These are phyloP conservation scores for Apantesis nais DNA, from an alignment of 2,888 invertebrate genomes.

Conservation along the genomic window DNA sequence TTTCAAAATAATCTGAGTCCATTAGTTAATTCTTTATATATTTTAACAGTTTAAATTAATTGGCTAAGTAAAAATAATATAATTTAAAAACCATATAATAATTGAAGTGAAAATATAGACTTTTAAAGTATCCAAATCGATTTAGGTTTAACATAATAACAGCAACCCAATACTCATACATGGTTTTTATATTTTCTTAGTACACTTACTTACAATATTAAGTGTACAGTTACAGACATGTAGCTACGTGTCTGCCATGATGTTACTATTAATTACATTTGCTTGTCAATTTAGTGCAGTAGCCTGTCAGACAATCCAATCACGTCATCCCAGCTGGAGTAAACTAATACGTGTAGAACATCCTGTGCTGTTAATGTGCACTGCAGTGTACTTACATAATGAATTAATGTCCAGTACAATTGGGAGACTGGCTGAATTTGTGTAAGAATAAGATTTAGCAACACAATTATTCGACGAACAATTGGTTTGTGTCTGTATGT, in stretches of 20 bases:
- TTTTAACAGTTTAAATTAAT: too few species aligned
- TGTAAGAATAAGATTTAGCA: background rate
- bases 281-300: slow-evolving; percentile 38
- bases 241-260: background rate
- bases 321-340: slow-evolving; percentile 31
- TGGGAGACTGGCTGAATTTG: background rate
- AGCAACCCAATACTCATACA: slow-evolving; percentile 9
- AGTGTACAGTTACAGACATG: background rate
- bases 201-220: slow-evolving; percentile 3
- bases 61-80: background rate
- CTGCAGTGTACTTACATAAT: slow-evolving; percentile 7
- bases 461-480: too few species aligned
- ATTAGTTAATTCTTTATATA: too few species aligned
- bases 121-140: background rate
- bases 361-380: background rate
- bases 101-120: background rate
- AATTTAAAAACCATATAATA: background rate
- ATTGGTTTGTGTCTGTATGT: too few species aligned
- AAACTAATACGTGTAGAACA: slow-evolving; percentile 25
- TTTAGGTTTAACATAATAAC: background rate
- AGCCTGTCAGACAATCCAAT: slow-evolving; percentile 36
- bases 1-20: too few species aligned
- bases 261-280: slow-evolving; percentile 37
- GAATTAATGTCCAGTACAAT: slow-evolving; percentile 13
- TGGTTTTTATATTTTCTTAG: slow-evolving; percentile 13